Percentiles rank a stretch among this genome's conserved stretches.
Conservation (phyloP, 2,888 invertebrate genomes). For the Amiota communis region DNA sequence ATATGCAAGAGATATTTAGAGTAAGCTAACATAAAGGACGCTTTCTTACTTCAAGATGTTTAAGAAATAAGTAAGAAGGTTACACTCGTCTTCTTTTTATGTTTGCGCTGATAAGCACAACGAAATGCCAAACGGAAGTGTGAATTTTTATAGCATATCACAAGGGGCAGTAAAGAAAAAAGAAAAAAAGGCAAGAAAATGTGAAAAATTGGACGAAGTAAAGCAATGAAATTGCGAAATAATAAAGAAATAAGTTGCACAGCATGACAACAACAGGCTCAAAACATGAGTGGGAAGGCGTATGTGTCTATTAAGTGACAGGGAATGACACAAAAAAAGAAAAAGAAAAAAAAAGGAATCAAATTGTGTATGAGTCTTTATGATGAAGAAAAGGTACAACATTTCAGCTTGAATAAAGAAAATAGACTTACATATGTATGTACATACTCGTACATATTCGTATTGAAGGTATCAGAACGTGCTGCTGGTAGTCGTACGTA, state of each 20-base stretch:
- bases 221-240: conserved; percentile 22
- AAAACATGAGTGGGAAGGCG: not conserved
- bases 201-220: not conserved
- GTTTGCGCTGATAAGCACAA: conserved; percentile 3
- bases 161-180: not conserved
- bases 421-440: not conserved
- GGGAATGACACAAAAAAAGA: not conserved
- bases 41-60: no score
- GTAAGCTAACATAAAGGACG: no score
- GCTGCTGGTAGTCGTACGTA: not conserved
- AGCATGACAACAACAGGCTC: conserved; percentile 12
- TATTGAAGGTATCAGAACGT: not conserved
- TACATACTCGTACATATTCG: not conserved
- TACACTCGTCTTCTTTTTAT: not conserved
- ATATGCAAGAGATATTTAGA: no score
- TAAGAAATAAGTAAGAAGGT: no score
- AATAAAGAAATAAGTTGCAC: conserved; percentile 19
- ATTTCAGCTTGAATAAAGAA: no score
- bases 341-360: not conserved
- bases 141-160: conserved; percentile 7
- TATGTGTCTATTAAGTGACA: conserved; percentile 2
- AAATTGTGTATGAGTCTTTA: not conserved
- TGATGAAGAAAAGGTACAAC: no score
- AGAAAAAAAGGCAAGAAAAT: not conserved
- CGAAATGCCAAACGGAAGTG: conserved; percentile 5